Base-by-base conservation (phyloP, 2,888 invertebrate species). In the Tillus elongatus region DNA sequence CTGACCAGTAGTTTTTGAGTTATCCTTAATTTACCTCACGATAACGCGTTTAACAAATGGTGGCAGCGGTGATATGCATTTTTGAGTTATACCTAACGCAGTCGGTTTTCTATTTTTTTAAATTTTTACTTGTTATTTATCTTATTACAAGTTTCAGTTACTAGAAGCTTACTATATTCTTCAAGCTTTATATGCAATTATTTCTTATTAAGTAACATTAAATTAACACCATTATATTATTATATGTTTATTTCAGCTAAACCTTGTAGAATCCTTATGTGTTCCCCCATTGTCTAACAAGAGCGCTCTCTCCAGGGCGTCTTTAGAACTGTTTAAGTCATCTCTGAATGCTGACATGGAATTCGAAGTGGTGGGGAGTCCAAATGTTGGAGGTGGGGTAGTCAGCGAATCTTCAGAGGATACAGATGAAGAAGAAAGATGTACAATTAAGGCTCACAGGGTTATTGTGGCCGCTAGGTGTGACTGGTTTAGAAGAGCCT, bases 401-500 rank as follows among this genome's bases (percentile, higher is more conserved):
- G n/a, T n/a, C n/a, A n/a, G n/a, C n/a, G 43, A 40, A 13, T 30
- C 38, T 24, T 3, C 26, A 1, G 36, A 40, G 4, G 36, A 39
- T 6, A 13, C 11, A 1, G 32, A 38, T 32, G 54, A 52, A 33
- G 54, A 49, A 27, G 60, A 57, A 39, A 53, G 54, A 35, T 64
- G 64, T 43, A 66, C 62, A 30, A 66, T 73, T 44, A 64, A 67
- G 42, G 73, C 79, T 1, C 81, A 81, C 58, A 66, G 79, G 38
- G 77, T 79, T 8, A 73, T 80, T 40, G 74, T 80, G 9, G 77
- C 80, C 2, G 69, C 79, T 1, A 64, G 77, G 35, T 80, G 79
- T 61, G 77, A 79, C 56, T 80, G 79, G 79, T 79, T 80, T 55
- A 66, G 77, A 32, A 66, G 79, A 47, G 81, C 80, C 1, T 60